Conservation (phyloP, 2,888 invertebrate genomes). For the Tetanocera ferruginea region DNA sequence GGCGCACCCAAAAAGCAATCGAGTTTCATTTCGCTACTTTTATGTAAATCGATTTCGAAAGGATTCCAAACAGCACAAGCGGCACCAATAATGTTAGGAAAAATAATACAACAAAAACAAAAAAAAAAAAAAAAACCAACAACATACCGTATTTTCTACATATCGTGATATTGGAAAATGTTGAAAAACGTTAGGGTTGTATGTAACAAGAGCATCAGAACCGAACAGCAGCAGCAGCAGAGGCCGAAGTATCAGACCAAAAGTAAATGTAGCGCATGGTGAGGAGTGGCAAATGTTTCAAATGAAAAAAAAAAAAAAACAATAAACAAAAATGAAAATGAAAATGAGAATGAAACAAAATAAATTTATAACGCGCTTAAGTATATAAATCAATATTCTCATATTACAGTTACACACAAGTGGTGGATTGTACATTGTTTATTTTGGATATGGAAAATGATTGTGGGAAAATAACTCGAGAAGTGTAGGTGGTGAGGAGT, state of each 20-base stretch:
- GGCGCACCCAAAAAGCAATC: conserved; percentile 9
- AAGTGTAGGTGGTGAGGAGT: neutral
- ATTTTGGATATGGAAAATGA: neutral
- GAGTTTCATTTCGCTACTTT: neutral
- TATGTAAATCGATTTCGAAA: conserved; percentile 31
- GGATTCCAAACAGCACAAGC: neutral
- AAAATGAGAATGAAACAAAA: neutral
- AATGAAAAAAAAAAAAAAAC: neutral
- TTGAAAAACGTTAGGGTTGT: conserved; percentile 9
- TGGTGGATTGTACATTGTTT: neutral
- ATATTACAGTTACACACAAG: conserved; percentile 11
- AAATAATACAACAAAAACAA: neutral
- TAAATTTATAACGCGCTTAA: conserved; percentile 24
- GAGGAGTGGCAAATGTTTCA: neutral
- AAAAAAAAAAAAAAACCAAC: neutral
- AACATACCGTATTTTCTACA: neutral
- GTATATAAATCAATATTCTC: conserved; percentile 31
- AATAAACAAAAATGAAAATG: too few species aligned
- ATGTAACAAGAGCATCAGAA: neutral
- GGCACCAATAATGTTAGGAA: neutral
- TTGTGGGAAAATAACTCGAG: neutral
- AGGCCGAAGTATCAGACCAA: neutral
- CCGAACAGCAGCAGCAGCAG: neutral
- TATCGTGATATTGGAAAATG: neutral
- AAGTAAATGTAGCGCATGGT: neutral